Percentiles rank a stretch among this genome's conserved stretches.
Evolutionary conservation across 2,113 vertebrate genomes (phyloP).

Genomic region (Arvicanthis niloticus): DNA sequence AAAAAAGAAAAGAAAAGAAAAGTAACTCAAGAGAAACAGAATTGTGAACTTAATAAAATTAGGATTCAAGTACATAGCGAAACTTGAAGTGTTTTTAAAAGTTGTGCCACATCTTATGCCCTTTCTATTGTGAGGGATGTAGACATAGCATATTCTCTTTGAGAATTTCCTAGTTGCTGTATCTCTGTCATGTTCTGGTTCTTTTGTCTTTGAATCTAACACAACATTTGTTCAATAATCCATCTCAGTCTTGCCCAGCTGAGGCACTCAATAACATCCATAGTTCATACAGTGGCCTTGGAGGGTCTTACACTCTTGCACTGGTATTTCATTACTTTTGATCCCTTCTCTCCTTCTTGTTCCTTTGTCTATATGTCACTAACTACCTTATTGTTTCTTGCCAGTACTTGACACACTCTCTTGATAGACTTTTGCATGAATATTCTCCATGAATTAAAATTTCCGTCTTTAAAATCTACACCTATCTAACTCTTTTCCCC

Average conservation of each 20-base stretch:
- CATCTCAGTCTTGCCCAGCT: not conserved
- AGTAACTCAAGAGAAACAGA: not conserved
- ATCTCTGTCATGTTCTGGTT: not conserved
- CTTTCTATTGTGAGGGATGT: not conserved
- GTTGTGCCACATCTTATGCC: no score
- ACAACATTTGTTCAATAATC: not conserved
- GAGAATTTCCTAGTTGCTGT: not conserved
- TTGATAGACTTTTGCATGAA: not conserved
- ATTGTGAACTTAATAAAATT: not conserved
- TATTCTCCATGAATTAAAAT: not conserved
- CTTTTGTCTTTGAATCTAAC: slow-evolving; percentile 14
- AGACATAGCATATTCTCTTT: not conserved
- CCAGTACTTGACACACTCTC: not conserved
- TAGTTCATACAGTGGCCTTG: not conserved
- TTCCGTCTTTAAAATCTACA: not conserved
- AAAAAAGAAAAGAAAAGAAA: no score
- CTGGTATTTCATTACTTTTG: not conserved
- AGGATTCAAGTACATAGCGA: not conserved
- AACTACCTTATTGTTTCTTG: not conserved
- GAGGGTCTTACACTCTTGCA: not conserved
- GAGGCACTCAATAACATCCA: not conserved
- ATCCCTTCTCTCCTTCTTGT: not conserved
- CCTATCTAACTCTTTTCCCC: not conserved
- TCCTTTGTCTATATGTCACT: not conserved
- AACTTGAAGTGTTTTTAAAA: not conserved